These are phyloP conservation scores for Acromyrmex heyeri DNA, from an alignment of 1,140 invertebrate genomes.

Conservation along the genomic window DNA sequence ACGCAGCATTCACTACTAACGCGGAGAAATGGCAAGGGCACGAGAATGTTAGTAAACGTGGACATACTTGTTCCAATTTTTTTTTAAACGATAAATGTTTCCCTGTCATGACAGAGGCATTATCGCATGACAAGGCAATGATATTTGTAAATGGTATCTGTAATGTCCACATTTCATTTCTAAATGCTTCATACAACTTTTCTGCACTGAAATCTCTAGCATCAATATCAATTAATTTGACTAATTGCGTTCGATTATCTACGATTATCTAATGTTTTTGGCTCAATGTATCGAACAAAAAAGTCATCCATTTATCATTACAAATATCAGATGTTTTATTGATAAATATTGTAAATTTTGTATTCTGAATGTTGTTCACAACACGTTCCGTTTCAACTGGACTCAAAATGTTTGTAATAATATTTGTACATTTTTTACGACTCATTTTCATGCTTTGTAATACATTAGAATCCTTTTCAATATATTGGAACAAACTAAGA, in stretches of 20 bases:
- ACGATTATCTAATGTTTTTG: background rate
- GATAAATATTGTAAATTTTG: background rate
- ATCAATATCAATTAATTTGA: background rate
- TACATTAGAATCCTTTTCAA: too few relatives aligned
- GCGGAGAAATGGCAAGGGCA: background rate
- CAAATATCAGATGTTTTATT: background rate
- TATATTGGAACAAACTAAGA: too few relatives aligned
- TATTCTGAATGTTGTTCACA: too few relatives aligned
- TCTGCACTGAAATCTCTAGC: background rate
- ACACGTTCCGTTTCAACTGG: too few relatives aligned
- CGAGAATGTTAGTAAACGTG: background rate
- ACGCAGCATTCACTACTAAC: background rate
- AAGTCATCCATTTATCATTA: background rate
- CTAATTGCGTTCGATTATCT: too few relatives aligned
- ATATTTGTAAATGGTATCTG: background rate
- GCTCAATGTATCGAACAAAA: background rate
- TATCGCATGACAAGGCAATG: background rate
- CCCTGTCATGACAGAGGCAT: background rate
- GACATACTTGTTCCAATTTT: background rate
- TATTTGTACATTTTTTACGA: too few relatives aligned
- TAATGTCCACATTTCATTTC: background rate
- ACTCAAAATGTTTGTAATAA: too few relatives aligned
- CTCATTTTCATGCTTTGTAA: too few relatives aligned
- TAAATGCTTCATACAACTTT: background rate
- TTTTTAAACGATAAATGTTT: slow-evolving; percentile 7